These are phyloP conservation scores for Trachelus tabidus DNA, from an alignment of 2,888 invertebrate genomes.

Conservation along the genomic window DNA sequence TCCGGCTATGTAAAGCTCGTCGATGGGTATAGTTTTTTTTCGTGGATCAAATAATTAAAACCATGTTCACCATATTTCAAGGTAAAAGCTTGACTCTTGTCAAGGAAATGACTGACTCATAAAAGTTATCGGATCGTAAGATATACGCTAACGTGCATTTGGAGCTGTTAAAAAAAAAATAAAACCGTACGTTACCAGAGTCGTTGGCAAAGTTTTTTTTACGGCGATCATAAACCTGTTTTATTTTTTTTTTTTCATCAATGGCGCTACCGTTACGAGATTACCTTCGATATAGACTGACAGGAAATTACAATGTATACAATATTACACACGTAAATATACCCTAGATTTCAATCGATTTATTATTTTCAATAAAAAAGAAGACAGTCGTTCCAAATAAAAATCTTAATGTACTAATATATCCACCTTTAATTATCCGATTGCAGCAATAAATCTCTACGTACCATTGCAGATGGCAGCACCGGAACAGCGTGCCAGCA, in stretches of 20 bases:
- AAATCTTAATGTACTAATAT: not conserved
- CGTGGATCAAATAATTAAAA: not conserved
- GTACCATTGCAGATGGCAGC: not conserved
- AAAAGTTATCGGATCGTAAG: not conserved
- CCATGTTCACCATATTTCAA: not conserved
- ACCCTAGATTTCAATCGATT: not conserved
- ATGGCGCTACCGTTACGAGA: not conserved
- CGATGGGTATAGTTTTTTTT: not conserved
- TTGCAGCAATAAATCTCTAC: no score
- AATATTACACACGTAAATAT: not conserved
- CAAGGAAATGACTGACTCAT: not conserved
- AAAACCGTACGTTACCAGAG: not conserved
- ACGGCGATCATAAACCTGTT: not conserved
- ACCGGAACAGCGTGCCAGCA: not conserved
- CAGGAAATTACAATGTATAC: not conserved
- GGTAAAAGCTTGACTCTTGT: not conserved
- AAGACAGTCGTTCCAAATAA: not conserved
- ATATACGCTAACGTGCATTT: not conserved
- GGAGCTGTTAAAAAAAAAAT: slow-evolving; percentile 2
- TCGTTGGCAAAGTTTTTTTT: slow-evolving; percentile 4
- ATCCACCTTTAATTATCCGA: not conserved
- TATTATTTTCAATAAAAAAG: not conserved
- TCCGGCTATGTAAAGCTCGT: not conserved
- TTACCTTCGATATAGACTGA: not conserved
- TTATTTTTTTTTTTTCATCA: not conserved